These are phyloP conservation scores for Hylaeus anthracinus DNA, from an alignment of 1,140 invertebrate species.

Conservation along the genomic window DNA sequence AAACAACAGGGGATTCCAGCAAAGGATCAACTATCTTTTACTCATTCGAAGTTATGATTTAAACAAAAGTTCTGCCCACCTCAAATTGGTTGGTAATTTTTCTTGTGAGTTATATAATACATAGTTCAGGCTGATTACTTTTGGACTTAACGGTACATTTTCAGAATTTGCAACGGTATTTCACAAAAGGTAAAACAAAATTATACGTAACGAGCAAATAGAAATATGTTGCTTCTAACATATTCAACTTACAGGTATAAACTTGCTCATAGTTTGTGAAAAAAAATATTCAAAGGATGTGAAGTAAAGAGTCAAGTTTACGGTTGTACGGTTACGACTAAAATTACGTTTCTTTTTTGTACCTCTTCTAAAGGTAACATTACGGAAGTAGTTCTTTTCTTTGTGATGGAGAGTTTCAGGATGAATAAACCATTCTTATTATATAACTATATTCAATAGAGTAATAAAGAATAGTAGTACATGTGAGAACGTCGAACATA, in stretches of 20 bases:
- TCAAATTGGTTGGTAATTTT: not conserved
- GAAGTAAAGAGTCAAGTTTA: not conserved
- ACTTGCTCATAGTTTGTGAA: not conserved
- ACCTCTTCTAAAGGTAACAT: not conserved
- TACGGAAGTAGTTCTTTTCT: not conserved
- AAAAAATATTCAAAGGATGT: not conserved
- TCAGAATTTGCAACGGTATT: not conserved
- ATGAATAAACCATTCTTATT: too few species aligned
- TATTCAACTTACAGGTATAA: not conserved
- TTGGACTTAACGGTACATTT: too few species aligned
- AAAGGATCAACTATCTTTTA: too few species aligned
- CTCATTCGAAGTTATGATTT: too few species aligned
- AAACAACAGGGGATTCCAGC: too few species aligned
- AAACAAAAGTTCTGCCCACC: too few species aligned
- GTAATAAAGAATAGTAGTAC: too few species aligned
- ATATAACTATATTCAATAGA: too few species aligned
- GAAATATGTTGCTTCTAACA: conserved; percentile 13
- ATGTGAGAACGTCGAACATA: too few species aligned
- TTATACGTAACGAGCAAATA: not conserved
- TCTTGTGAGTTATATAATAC: too few species aligned
- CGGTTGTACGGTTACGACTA: not conserved
- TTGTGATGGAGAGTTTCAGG: not conserved
- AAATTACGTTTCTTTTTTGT: not conserved
- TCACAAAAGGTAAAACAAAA: not conserved
- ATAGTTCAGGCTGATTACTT: too few species aligned